phyloP scores from a whole-genome alignment of 2,888 invertebrate genomes.

The Rhamphomyia laevipes region DNA sequence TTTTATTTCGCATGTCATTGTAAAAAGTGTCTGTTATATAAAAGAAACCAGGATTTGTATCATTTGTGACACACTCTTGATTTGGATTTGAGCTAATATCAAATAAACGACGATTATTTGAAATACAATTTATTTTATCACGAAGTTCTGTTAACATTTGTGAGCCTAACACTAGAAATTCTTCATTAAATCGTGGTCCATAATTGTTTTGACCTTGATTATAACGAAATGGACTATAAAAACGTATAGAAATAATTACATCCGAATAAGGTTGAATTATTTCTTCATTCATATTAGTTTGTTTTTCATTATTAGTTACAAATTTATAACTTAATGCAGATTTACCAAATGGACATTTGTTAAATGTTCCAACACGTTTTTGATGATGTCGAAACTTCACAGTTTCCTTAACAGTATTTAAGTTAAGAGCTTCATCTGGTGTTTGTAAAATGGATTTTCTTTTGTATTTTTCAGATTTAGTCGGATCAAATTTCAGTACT shows the following conservation, averaged over 20 bases:
- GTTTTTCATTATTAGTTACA: constrained; percentile 1
- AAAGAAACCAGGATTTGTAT: constrained; percentile 49
- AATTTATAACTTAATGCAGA: constrained; percentile 18
- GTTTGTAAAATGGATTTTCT: constrained; percentile 4
- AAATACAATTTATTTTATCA: constrained; percentile 61
- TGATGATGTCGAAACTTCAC: neutral
- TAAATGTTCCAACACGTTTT: neutral
- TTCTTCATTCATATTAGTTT: constrained; percentile 9
- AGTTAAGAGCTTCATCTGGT: constrained; percentile 10
- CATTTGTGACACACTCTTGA: constrained; percentile 16
- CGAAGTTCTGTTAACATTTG: constrained; percentile 59
- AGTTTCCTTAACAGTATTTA: constrained; percentile 13
- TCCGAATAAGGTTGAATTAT: constrained; percentile 31
- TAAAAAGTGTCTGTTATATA: constrained; percentile 71
- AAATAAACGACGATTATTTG: constrained; percentile 49
- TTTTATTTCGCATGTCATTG: constrained; percentile 51
- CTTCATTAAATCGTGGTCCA: constrained; percentile 41
- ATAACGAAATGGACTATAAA: constrained; percentile 42
- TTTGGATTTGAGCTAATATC: constrained; percentile 48
- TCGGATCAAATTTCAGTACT: constrained; percentile 17
- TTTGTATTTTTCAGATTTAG: constrained; percentile 15
- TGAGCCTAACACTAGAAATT: constrained; percentile 51
- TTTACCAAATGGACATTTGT: constrained; percentile 18
- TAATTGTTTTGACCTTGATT: constrained; percentile 20
- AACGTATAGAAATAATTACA: constrained; percentile 37